Percentiles rank a stretch among this genome's conserved stretches.
Conservation (phyloP, 2,113 vertebrate genomes). For the Ondatra zibethicus region DNA sequence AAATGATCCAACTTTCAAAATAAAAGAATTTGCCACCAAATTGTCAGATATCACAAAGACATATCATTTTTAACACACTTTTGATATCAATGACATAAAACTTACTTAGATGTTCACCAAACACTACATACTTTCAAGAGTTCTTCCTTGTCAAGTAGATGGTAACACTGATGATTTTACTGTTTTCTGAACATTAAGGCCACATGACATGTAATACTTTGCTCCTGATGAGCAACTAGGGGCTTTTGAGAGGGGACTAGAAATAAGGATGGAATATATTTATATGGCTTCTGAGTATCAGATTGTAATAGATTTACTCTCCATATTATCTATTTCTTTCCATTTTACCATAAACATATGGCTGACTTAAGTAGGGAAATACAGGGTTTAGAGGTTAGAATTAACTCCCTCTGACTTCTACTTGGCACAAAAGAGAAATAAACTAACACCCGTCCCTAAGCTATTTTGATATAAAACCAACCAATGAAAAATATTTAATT, state of each 20-base stretch:
- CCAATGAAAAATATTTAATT: slow-evolving; percentile 3
- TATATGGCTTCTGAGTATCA: neutral
- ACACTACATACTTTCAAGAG: neutral
- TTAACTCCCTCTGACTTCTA: slow-evolving; percentile 43
- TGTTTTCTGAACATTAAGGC: neutral
- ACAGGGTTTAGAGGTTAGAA: slow-evolving; percentile 43
- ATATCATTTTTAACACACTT: slow-evolving; percentile 3
- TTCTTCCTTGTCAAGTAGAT: neutral
- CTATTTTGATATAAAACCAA: slow-evolving; percentile 49
- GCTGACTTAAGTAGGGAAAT: neutral
- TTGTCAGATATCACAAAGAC: neutral
- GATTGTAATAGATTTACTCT: neutral
- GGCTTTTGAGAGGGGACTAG: neutral
- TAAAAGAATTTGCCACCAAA: neutral
- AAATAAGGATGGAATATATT: neutral
- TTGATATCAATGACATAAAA: neutral
- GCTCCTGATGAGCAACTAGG: neutral
- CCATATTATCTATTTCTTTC: slow-evolving; percentile 1
- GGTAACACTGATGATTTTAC: slow-evolving; percentile 5
- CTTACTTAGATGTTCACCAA: neutral
- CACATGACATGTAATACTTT: neutral
- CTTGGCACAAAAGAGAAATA: slow-evolving; percentile 40
- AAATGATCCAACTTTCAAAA: slow-evolving; percentile 19
- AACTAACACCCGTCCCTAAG: neutral
- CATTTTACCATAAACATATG: slow-evolving; percentile 32